These are phyloP conservation scores for Sakesphorus luctuosus DNA, from an alignment of 2,113 vertebrate genomes.

Conservation along the genomic window DNA sequence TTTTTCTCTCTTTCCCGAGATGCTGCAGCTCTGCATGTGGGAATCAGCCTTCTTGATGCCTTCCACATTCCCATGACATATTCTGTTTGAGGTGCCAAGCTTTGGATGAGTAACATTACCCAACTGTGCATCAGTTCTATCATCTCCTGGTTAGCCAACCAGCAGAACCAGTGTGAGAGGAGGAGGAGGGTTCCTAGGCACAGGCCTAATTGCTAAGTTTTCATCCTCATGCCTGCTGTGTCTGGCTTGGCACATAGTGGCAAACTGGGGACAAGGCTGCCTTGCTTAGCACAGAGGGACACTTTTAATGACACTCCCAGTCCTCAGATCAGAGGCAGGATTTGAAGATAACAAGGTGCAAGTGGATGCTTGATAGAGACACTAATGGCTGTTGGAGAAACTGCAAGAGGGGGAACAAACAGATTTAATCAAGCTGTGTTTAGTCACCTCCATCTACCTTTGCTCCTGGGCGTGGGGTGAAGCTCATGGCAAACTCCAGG, in stretches of 20 bases:
- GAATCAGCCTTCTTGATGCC: neutral
- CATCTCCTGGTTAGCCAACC: neutral
- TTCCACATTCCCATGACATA: neutral
- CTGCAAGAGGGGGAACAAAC: neutral
- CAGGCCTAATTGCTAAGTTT: neutral
- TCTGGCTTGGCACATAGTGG: fast-evolving
- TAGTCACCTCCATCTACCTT: neutral
- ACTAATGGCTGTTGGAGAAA: neutral
- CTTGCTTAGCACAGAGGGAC: neutral
- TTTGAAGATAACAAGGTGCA: neutral
- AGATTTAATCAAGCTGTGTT: neutral
- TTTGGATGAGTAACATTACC: neutral
- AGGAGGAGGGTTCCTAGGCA: neutral
- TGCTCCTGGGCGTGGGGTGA: neutral
- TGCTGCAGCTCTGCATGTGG: neutral
- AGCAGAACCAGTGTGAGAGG: neutral
- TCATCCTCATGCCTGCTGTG: neutral
- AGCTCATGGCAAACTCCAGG: neutral
- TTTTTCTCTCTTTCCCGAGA: neutral
- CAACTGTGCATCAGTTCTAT: neutral
- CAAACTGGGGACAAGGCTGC: neutral
- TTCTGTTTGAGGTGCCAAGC: neutral
- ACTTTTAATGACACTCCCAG: no score
- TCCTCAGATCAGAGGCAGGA: neutral
- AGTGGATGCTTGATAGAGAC: neutral